phyloP scores from a whole-genome alignment of 2,888 invertebrate genomes.

The Ganaspis brasiliensis region DNA sequence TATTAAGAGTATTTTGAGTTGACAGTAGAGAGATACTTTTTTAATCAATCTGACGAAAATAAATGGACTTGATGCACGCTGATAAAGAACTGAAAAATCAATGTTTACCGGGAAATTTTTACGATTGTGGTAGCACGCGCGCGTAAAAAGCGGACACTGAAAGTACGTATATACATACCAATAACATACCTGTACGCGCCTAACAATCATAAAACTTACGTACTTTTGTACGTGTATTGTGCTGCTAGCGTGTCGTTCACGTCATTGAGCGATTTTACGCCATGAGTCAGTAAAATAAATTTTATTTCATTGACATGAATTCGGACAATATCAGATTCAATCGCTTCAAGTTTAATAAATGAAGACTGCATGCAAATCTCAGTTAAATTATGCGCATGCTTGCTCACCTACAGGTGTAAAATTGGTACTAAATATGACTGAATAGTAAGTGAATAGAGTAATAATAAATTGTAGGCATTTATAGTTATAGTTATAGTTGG shows the following conservation, averaged over 20 bases:
- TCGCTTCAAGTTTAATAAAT: conserved; percentile 7
- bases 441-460: no score
- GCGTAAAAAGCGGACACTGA: conserved; percentile 46
- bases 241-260: conserved; percentile 26
- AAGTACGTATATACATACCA: conserved; percentile 43
- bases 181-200: conserved; percentile 33
- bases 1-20: neutral
- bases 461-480: no score
- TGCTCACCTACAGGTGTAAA: no score
- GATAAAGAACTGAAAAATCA: conserved; percentile 44
- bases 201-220: conserved; percentile 30
- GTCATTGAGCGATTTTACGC: conserved; percentile 44
- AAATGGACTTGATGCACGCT: neutral
- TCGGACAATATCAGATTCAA: neutral
- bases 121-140: conserved; percentile 46
- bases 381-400: no score
- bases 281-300: neutral
- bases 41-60: neutral
- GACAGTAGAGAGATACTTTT: neutral
- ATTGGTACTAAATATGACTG: no score
- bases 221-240: conserved; percentile 11
- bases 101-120: conserved; percentile 49
- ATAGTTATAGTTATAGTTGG: no score
- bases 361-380: no score
- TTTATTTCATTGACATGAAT: conserved; percentile 4